Base-by-base conservation (phyloP, 2,888 invertebrate genomes). In the Lochmaea crataegi region DNA sequence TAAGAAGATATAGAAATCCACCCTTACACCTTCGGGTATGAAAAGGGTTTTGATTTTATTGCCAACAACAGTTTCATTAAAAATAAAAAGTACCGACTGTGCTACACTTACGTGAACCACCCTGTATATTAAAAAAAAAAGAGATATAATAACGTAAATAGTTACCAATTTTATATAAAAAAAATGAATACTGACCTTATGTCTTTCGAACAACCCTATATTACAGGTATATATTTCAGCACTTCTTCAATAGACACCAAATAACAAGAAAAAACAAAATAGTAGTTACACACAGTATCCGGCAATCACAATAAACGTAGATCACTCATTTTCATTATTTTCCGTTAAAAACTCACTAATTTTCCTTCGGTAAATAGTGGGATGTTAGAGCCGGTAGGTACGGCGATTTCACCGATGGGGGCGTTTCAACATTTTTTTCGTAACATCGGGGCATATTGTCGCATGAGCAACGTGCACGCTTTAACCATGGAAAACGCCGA, bases 401-500 rank as follows among this genome's bases (percentile, higher is more conserved):
- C 68, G 73, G 71, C 71, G 45, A 72, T 65, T 57, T 75, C 73
- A 73, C 73, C 77, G 75, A 73, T 75, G 77, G 75, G 75, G 76
- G 75, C 78, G 75, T 79, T 76, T 75, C 76, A 74, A 68, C 76
- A 75, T 76, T 74, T 74, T 73, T 68, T 72, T 58, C 72, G 72
- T 51, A 53, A 64, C 68, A 68, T 72, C 72, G 68, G 69, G 71
- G 70, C 57, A 58, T 71, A 74, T 73, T 70, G 68, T 57, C 68
- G 69, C 76, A 64, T 70, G 42, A 63, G 32, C 26, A 51, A 67
- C 73, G 66, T 77, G 76, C 78, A 76, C 81, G 75, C 80, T 77
- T 79, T 76, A 78, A 80, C 78, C 75, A 76, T 79, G 75, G 80
- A 79, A 73, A 71, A 78, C 72, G 75, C 75, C 76, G 76, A 73